Evolutionary conservation across 2,797 vertebrate genomes (phyloP).

Genomic region (Phalanger gymnotis): DNA sequence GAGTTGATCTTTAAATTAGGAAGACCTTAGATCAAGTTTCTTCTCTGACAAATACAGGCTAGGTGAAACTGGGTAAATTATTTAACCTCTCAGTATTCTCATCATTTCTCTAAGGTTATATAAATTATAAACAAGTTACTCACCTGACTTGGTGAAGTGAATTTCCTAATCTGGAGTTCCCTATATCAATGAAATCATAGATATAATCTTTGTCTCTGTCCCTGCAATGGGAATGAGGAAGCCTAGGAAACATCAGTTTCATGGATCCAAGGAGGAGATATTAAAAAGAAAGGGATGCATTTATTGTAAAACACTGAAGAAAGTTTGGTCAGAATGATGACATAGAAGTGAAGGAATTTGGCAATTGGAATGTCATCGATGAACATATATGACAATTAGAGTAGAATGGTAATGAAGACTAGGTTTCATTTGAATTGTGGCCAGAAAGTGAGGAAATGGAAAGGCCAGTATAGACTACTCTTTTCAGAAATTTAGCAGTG

Average conservation of each 20-base stretch:
- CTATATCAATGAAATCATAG: background rate
- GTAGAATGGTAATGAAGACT: background rate
- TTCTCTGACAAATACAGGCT: background rate
- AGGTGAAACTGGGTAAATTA: background rate
- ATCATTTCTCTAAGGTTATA: background rate
- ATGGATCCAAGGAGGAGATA: background rate
- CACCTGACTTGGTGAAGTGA: background rate
- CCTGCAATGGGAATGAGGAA: background rate
- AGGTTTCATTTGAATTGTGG: too few species aligned
- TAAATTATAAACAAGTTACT: background rate
- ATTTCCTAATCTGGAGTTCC: background rate
- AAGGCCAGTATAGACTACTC: too few species aligned
- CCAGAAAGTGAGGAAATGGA: too few species aligned
- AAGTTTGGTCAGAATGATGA: background rate
- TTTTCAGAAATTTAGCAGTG: too few species aligned
- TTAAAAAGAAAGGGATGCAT: background rate
- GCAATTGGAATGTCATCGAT: background rate
- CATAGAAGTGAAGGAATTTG: background rate
- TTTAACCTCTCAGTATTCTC: background rate
- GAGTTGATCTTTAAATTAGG: background rate
- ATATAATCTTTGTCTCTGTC: background rate
- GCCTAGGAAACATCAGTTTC: background rate
- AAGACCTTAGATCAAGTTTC: background rate
- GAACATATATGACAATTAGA: background rate
- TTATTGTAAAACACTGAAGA: background rate